Evolutionary conservation across 2,888 invertebrate species (phyloP).

Genomic region (Netelia virgata): DNA sequence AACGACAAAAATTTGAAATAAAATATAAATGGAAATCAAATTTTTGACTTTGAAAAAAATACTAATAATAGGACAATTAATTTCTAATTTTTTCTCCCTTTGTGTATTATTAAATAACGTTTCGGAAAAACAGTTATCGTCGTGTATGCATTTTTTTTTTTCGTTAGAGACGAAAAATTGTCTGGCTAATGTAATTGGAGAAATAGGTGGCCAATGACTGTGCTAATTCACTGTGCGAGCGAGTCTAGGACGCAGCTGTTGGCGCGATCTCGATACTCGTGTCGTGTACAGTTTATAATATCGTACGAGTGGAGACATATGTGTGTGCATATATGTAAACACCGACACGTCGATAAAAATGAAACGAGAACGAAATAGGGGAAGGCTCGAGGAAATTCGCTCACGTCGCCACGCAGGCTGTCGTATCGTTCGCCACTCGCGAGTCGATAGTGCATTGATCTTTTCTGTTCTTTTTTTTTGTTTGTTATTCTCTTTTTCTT

Average conservation of each 20-base stretch:
- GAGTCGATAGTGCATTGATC: conserved; percentile 33
- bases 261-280: neutral
- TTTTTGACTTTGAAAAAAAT: too few species aligned
- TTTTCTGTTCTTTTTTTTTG: conserved; percentile 6
- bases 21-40: too few species aligned
- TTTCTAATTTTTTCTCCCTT: too few species aligned
- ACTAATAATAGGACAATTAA: too few species aligned
- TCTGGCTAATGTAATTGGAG: neutral
- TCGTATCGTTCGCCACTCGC: conserved; percentile 34
- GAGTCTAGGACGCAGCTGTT: conserved; percentile 10
- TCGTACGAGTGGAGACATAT: neutral
- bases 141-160: neutral
- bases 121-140: neutral
- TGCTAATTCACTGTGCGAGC: neutral
- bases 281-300: conserved; percentile 13
- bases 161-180: neutral
- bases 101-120: neutral
- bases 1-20: too few species aligned
- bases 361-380: conserved; percentile 30
- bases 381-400: conserved; percentile 52
- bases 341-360: neutral
- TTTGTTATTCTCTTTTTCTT: conserved; percentile 1
- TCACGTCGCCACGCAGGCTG: conserved; percentile 66
- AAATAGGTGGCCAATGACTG: conserved; percentile 40
- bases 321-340: conserved; percentile 24